phyloP scores from a whole-genome alignment of 2,888 invertebrate genomes.

The Operophtera brumata region DNA sequence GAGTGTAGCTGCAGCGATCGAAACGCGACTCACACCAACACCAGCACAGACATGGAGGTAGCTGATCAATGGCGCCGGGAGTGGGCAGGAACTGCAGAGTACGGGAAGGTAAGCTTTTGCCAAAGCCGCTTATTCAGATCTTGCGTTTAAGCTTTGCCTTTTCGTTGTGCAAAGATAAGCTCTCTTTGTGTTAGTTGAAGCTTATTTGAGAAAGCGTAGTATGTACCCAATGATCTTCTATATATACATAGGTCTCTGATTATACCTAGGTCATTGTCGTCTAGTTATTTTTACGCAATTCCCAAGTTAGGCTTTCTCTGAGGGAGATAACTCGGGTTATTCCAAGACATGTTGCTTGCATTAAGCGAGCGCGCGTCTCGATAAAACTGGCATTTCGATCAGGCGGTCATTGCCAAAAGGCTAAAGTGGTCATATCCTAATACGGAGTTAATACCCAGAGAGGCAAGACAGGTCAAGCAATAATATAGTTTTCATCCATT shows the following conservation, averaged over 20 bases:
- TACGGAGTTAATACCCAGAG: slow-evolving; percentile 68
- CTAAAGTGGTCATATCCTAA: slow-evolving; percentile 70
- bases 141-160: neutral
- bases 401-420: slow-evolving; percentile 76
- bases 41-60: slow-evolving; percentile 65
- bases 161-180: neutral
- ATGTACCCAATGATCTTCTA: neutral
- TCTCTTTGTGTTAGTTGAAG: neutral
- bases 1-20: slow-evolving; percentile 76
- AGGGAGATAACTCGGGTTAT: no score
- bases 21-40: slow-evolving; percentile 44
- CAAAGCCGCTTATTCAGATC: neutral
- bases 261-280: no score
- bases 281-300: no score
- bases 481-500: slow-evolving; percentile 45
- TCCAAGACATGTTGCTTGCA: neutral
- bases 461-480: slow-evolving; percentile 51
- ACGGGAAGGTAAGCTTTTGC: slow-evolving; percentile 68
- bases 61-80: slow-evolving; percentile 76
- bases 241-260: no score
- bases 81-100: slow-evolving; percentile 77
- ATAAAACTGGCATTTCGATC: slow-evolving; percentile 49
- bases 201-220: neutral
- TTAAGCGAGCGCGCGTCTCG: neutral
- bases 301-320: no score